Percentiles rank a stretch among this genome's conserved stretches.
phyloP scores from a whole-genome alignment of 2,797 vertebrate genomes.

The Pseudomugil tenellus region DNA sequence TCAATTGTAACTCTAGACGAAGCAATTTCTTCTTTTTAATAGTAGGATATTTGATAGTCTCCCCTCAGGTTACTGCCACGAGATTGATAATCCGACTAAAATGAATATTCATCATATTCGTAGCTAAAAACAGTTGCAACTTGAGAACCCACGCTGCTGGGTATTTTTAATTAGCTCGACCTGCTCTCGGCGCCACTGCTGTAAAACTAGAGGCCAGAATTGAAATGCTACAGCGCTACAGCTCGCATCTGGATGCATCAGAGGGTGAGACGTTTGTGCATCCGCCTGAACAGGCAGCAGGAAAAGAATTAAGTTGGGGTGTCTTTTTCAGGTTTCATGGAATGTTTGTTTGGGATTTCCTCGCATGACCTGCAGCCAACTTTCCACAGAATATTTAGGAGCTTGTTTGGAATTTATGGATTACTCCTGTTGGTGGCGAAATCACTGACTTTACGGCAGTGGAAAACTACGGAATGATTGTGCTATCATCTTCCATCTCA shows the following conservation, averaged over 20 bases:
- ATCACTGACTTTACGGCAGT: conserved; percentile 77
- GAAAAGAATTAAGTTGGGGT: conserved; percentile 2
- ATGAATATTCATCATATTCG: conserved; percentile 9
- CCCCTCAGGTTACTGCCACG: conserved; percentile 1
- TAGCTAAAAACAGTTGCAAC: conserved; percentile 7
- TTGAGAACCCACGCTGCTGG: conserved; percentile 8
- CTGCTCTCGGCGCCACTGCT: not conserved
- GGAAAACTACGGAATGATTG: conserved; percentile 82
- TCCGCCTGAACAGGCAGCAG: conserved; percentile 11
- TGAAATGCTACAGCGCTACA: conserved; percentile 30
- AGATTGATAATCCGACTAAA: conserved; percentile 17
- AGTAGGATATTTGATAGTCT: not conserved
- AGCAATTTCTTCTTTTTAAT: conserved; percentile 2
- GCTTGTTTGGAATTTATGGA: conserved; percentile 36
- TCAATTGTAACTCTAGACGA: not conserved
- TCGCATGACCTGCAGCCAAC: conserved; percentile 15
- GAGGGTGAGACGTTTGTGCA: conserved; percentile 51
- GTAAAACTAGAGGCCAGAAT: conserved; percentile 56
- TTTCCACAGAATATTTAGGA: conserved; percentile 10
- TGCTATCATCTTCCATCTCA: conserved; percentile 75
- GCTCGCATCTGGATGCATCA: conserved; percentile 11
- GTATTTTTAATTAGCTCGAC: conserved; percentile 51
- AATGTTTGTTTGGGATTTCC: conserved; percentile 68
- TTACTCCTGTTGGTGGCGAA: conserved; percentile 50
- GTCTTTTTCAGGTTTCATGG: conserved; percentile 44